Conservation (phyloP, 2,797 vertebrate species). For the Oryzias sinensis region DNA sequence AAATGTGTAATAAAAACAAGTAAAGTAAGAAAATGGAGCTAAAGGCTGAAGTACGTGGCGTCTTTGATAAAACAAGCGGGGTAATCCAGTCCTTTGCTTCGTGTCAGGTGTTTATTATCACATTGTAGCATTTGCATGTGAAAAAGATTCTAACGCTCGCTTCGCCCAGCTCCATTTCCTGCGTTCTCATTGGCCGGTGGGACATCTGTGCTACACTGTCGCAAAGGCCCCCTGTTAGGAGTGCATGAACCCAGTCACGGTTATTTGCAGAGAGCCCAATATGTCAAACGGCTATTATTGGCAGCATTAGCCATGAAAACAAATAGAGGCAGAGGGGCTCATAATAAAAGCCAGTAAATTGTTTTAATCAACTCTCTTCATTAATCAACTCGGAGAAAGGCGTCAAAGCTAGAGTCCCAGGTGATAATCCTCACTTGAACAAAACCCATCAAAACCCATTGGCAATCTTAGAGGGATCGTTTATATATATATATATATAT, state of each 20-base stretch:
- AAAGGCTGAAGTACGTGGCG: constrained; percentile 12
- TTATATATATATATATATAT: neutral
- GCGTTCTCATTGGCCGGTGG: constrained; percentile 53
- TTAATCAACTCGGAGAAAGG: constrained; percentile 65
- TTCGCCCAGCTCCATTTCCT: constrained; percentile 35
- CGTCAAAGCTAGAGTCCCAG: constrained; percentile 40
- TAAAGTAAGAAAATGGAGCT: constrained; percentile 5
- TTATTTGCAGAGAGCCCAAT: constrained; percentile 67
- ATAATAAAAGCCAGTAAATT: constrained; percentile 64
- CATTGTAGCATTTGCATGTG: constrained; percentile 83
- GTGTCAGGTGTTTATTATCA: constrained; percentile 86
- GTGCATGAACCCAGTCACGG: constrained; percentile 66
- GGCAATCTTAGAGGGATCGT: neutral
- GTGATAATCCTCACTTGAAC: constrained; percentile 21
- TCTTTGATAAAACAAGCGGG: constrained; percentile 74
- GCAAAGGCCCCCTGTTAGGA: constrained; percentile 62
- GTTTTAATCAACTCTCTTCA: constrained; percentile 67
- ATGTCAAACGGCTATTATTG: constrained; percentile 78
- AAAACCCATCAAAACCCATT: neutral
- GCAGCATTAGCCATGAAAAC: constrained; percentile 66
- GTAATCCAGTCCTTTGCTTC: constrained; percentile 77
- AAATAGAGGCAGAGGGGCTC: constrained; percentile 66
- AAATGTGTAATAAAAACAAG: constrained; percentile 16
- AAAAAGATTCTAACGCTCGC: constrained; percentile 69
- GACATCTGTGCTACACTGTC: constrained; percentile 69